Conservation (phyloP, 2,888 invertebrate genomes). For the Synergus laeviventris region DNA sequence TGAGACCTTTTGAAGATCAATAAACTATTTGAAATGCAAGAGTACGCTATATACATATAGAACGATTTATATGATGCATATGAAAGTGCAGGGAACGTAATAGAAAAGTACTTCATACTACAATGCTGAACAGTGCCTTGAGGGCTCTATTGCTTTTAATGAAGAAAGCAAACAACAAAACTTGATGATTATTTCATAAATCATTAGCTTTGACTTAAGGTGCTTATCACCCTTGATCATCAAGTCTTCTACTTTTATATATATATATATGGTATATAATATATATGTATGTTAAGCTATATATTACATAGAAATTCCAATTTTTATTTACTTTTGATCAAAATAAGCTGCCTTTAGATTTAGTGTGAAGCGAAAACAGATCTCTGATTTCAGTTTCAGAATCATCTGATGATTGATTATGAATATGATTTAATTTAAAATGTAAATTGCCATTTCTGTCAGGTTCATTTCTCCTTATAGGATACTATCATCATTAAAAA, state of each 20-base stretch:
- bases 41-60: constrained; percentile 29
- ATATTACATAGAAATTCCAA: too few relatives aligned
- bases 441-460: not conserved
- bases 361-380: not conserved
- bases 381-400: not conserved
- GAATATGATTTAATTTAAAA: constrained; percentile 4
- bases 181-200: constrained; percentile 53
- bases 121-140: not conserved
- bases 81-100: not conserved
- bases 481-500: not conserved
- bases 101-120: not conserved
- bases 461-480: not conserved
- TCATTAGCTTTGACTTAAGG: constrained; percentile 41
- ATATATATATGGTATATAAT: too few relatives aligned
- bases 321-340: too few relatives aligned
- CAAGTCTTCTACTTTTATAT: not conserved
- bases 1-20: too few relatives aligned
- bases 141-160: constrained; percentile 43
- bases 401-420: not conserved
- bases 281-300: too few relatives aligned
- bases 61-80: not conserved
- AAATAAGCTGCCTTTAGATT: too few relatives aligned
- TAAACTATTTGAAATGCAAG: not conserved
- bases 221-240: not conserved
- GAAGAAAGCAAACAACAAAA: constrained; percentile 50